Evolutionary conservation across 2,888 invertebrate genomes (phyloP), one percentile per base, ranked within the genome.

Genomic region (Kuschelorhynchus macadamiae): DNA sequence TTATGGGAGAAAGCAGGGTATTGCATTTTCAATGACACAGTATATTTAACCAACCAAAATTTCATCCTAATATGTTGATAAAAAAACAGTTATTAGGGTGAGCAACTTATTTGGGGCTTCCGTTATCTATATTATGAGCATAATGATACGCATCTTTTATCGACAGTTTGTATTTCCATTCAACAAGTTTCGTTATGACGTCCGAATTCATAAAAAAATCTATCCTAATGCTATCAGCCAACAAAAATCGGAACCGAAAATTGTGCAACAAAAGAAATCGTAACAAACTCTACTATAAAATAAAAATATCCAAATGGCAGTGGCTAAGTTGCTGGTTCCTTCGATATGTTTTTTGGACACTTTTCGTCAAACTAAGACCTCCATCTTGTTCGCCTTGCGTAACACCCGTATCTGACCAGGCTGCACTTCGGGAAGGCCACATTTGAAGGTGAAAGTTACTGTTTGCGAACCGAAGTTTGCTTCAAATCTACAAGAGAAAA

Each of bases 381-480:
- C 91, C 89, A 91, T 90, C 77, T 89, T 87, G 83, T 90, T 90
- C 67, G 88, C 89, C 83, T 90, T 90, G 67, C 91, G 85, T 70
- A 87, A 82, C 67, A 91, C 89, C 77, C 90, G 87, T 64, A 90
- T 88, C 76, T 88, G 89, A 25, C 90, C 90, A 46, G 90, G 89
- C 75, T 87, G 86, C 67, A 88, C 85, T 74, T 90, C 90, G 8
- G 90, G 87, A 76, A 89, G 79, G 32, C 89, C 89, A 76, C 89
- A 89, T 82, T 90, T 90, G 85, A 94, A 94, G 72, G 90, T 88
- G 80, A 94, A 89, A 75, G 92, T 90, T 74, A 94, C 93, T 73
- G 90, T 90, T 84, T 92, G 92, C 78, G 91, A 90, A 5, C 92
- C 93, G 83, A 93, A 92, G 84, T 92, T 92, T 20, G 92, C 92